These are phyloP conservation scores for Platichthys flesus DNA, from an alignment of 2,113 vertebrate species.

Conservation along the genomic window DNA sequence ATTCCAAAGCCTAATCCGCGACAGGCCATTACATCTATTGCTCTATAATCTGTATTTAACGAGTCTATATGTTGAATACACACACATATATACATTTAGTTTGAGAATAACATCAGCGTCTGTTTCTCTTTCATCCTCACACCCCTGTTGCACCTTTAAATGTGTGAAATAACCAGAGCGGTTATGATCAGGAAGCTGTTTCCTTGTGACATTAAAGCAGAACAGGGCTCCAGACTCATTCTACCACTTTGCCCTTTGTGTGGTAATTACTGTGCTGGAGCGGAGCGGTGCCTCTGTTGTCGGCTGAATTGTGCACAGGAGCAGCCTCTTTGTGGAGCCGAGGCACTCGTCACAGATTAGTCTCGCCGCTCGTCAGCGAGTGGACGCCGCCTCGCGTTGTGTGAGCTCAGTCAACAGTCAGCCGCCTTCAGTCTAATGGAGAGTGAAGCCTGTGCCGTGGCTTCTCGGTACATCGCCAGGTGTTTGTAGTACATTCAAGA, in stretches of 20 bases:
- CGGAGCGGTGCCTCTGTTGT: background rate
- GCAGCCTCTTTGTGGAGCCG: background rate
- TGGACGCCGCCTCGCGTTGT: conserved; percentile 7
- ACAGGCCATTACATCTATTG: too few species aligned
- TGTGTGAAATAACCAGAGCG: background rate
- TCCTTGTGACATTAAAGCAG: background rate
- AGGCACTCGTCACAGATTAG: conserved; percentile 8
- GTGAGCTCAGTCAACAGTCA: background rate
- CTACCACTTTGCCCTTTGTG: background rate
- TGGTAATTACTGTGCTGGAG: conserved; percentile 4
- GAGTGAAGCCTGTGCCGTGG: background rate
- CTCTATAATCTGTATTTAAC: too few species aligned
- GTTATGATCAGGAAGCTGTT: background rate
- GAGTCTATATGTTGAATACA: too few species aligned
- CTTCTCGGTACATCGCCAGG: conserved; percentile 5
- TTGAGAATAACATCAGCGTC: background rate
- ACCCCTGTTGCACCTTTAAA: background rate
- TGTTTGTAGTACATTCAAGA: background rate
- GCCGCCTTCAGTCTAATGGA: background rate
- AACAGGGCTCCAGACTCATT: background rate
- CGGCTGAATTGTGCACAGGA: background rate
- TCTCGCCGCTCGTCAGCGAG: conserved; percentile 1
- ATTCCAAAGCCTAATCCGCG: too few species aligned
- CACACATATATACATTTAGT: too few species aligned
- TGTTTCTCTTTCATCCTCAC: background rate